These are phyloP conservation scores for Cnemophilus loriae DNA, from an alignment of 2,113 vertebrate species.

Conservation along the genomic window DNA sequence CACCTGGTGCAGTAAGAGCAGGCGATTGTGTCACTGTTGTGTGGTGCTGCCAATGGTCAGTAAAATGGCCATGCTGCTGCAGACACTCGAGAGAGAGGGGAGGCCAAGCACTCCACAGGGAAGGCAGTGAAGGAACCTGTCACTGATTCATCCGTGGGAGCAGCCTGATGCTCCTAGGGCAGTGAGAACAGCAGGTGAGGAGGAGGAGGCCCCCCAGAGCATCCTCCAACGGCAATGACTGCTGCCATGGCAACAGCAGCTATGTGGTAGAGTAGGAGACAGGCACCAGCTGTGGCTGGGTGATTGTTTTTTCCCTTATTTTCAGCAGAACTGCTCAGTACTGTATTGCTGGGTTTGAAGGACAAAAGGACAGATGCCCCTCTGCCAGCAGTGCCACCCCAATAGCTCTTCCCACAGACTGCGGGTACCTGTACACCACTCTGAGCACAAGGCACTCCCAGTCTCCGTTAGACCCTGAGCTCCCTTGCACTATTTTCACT, in stretches of 20 bases:
- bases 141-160: not conserved
- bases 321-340: not conserved
- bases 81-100: not conserved
- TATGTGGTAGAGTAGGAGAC: not conserved
- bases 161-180: not conserved
- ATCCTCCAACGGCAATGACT: not conserved
- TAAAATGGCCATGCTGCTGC: not conserved
- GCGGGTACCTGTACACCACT: fast-evolving
- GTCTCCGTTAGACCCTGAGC: not conserved
- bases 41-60: not conserved
- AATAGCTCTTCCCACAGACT: not conserved
- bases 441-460: not conserved
- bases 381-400: not conserved
- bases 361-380: not conserved
- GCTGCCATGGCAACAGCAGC: slow-evolving; percentile 51
- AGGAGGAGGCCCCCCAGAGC: not conserved
- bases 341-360: not conserved
- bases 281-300: slow-evolving; percentile 28
- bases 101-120: not conserved
- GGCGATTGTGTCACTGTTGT: fast-evolving
- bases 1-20: not conserved
- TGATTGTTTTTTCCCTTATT: not conserved
- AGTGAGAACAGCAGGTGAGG: not conserved
- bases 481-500: not conserved
- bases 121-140: not conserved